Evolutionary conservation across 23 tunicate genomes (phyloP), one percentile per base, ranked within the genome.

Genomic region (Ascidia mentula): DNA sequence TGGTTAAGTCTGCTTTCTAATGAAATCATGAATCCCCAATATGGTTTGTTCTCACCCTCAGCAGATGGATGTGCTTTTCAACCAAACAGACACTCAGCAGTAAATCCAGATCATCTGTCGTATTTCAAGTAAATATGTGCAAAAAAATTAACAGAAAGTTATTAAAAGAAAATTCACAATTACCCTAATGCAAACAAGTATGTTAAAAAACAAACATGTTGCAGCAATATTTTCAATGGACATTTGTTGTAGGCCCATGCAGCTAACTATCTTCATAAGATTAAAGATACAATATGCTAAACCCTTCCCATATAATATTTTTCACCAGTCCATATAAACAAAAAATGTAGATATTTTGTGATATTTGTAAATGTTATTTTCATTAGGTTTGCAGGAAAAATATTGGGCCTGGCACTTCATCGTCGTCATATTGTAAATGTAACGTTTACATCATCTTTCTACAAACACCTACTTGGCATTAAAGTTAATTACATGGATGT

Each of bases 41-140:
- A 93, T 46, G 91, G 95, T 40, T 77, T 93, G 12, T 93, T 93
- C 65, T 76, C 92, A 5, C 98, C 84, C 36, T 93, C 98, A 22
- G 77, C 87, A 20, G 98, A 93, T 46, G 98, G 98, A 13, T 93
- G 93, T 36, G 77, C 98, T 0, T 93, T 93, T 60, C 98, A 93
- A 89, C 98, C 98, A 13, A 88, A 80, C 53, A 75, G 90, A 69
- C 73, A 84, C 22, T 93, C 98, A 6, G 80, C 93, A 32, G 84
- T 93, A 35, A 93, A 93, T 40, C 98, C 98, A 34, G 98, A 93
- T 59, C 98, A 93, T 53, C 73, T 93, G 38, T 84, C 79, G 60
- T 93, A 93, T 46, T 91, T 91, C 74, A 78, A 82, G 89, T 86
- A 30, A 32, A 42, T 42, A 42, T 42, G 15, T 42, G 12, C 15